Percentiles rank a stretch among this genome's conserved stretches.
These are phyloP conservation scores for Nycticryphes semicollaris DNA, from an alignment of 2,113 vertebrate species.

Conservation along the genomic window DNA sequence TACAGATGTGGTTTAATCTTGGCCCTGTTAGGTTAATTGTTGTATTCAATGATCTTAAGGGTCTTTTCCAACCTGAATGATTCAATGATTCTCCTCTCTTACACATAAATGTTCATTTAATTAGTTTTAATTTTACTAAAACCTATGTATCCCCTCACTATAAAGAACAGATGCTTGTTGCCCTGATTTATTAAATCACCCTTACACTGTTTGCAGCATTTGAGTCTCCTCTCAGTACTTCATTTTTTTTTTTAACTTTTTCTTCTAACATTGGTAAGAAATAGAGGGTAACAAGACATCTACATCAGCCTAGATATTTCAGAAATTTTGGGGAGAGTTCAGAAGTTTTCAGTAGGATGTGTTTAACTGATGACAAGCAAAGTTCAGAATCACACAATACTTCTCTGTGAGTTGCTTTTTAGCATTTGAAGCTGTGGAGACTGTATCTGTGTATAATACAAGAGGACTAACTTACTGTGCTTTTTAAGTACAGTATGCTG, in stretches of 20 bases:
- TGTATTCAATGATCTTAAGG: background rate
- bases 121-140: background rate
- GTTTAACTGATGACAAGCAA: background rate
- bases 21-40: background rate
- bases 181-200: background rate
- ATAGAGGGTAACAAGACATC: background rate
- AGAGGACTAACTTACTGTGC: background rate
- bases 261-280: background rate
- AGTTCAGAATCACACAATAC: background rate
- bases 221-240: background rate
- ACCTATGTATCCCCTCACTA: background rate
- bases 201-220: background rate
- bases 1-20: background rate
- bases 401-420: background rate
- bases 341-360: slow-evolving; percentile 1
- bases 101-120: background rate
- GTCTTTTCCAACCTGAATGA: background rate
- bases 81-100: background rate
- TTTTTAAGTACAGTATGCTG: background rate
- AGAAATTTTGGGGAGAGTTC: background rate
- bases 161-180: background rate
- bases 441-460: background rate
- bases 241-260: background rate
- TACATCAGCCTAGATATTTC: background rate
- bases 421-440: background rate